Evolutionary conservation across 2,888 invertebrate species (phyloP).

Genomic region (Oligia latruncula): DNA sequence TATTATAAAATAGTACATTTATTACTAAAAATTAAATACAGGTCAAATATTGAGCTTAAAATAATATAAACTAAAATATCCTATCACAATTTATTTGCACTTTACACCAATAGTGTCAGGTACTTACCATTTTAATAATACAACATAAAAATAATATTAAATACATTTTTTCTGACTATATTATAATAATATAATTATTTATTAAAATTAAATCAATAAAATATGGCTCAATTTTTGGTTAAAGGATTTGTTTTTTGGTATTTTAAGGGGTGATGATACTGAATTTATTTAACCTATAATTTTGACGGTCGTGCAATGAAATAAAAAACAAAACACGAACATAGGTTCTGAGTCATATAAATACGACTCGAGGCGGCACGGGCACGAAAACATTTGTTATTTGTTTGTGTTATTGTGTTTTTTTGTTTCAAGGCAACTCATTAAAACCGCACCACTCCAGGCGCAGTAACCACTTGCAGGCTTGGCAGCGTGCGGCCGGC

Average conservation of each 20-base stretch:
- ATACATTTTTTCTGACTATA: conserved; percentile 15
- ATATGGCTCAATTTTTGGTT: conserved; percentile 46
- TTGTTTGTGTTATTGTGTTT: too few species aligned
- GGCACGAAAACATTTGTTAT: background rate
- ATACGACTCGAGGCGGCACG: background rate
- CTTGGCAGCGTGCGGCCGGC: background rate
- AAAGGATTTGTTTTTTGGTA: background rate
- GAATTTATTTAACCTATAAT: background rate
- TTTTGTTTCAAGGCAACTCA: background rate
- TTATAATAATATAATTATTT: background rate
- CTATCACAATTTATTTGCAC: conserved; percentile 73
- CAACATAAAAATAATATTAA: conserved; percentile 26
- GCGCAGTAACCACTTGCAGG: background rate
- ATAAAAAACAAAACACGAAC: background rate
- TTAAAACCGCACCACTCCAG: background rate
- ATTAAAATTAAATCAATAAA: conserved; percentile 24
- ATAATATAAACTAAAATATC: conserved; percentile 64
- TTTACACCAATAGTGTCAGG: conserved; percentile 68
- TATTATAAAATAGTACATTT: conserved; percentile 64
- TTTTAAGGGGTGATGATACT: background rate
- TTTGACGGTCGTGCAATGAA: background rate
- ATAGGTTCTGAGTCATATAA: background rate
- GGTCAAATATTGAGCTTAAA: conserved; percentile 69
- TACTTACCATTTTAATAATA: conserved; percentile 59
- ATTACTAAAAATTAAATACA: conserved; percentile 63